Conservation (phyloP, 1,140 invertebrate genomes). For the Vanessa tameamea region DNA sequence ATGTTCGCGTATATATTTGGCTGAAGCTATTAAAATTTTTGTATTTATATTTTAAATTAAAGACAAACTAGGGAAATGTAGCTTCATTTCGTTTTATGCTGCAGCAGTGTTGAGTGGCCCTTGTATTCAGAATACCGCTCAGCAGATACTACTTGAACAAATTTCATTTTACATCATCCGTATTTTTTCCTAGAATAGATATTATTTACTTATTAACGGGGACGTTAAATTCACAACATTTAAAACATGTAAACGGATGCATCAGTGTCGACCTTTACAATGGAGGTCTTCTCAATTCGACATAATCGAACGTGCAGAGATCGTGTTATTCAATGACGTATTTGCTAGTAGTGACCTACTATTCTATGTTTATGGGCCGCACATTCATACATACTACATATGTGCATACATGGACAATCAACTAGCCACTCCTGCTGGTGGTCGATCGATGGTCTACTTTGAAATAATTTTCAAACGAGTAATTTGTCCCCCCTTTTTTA, state of each 20-base stretch:
- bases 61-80: slow-evolving; percentile 31
- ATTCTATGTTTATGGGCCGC: slow-evolving; percentile 26
- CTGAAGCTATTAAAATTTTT: neutral
- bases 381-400: slow-evolving; percentile 17
- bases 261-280: neutral
- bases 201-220: neutral
- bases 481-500: neutral
- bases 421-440: slow-evolving; percentile 28
- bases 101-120: slow-evolving; percentile 33
- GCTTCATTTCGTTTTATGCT: slow-evolving; percentile 31
- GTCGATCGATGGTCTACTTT: slow-evolving; percentile 32
- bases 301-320: slow-evolving; percentile 4
- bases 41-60: slow-evolving; percentile 19
- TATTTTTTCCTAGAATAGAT: neutral
- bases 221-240: neutral
- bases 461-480: slow-evolving; percentile 9
- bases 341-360: slow-evolving; percentile 35
- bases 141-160: slow-evolving; percentile 25
- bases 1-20: neutral
- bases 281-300: neutral
- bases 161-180: slow-evolving; percentile 18
- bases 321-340: slow-evolving; percentile 26
- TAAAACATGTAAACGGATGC: neutral
- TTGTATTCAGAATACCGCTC: slow-evolving; percentile 35
- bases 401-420: slow-evolving; percentile 30